Conservation (phyloP, 2,797 vertebrate genomes). For the Clamator glandarius region DNA sequence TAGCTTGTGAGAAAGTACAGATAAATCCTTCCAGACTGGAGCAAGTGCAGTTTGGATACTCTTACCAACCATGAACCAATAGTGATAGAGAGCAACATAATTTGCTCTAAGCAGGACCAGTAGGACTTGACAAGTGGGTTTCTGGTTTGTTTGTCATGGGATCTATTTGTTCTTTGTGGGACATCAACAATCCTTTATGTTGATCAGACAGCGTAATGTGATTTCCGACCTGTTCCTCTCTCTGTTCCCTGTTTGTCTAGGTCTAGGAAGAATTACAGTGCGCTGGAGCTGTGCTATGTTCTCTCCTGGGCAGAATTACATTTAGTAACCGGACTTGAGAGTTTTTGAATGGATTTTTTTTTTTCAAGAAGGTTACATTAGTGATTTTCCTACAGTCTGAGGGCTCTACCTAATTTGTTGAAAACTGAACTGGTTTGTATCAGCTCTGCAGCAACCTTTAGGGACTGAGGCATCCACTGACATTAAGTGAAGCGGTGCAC, state of each 20-base stretch:
- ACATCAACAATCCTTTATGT: neutral
- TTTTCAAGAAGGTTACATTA: slow-evolving; percentile 1
- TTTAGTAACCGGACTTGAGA: neutral
- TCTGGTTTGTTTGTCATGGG: neutral
- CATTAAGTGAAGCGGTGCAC: neutral
- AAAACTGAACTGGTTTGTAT: neutral
- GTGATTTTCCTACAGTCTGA: slow-evolving; percentile 19
- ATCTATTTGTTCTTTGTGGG: neutral
- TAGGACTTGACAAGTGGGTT: neutral
- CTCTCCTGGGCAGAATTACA: neutral
- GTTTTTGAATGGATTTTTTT: neutral
- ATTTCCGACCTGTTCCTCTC: neutral
- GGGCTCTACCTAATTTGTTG: neutral
- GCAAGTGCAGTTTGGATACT: neutral
- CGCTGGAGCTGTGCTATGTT: neutral
- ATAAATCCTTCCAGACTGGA: neutral
- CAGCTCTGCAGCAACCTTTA: neutral
- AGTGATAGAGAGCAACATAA: neutral
- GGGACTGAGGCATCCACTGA: neutral
- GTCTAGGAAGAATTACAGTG: neutral
- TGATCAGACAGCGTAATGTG: neutral
- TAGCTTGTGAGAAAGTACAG: neutral
- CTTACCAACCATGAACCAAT: neutral
- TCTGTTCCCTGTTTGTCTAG: neutral
- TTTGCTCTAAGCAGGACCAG: neutral